Evolutionary conservation across 1,140 invertebrate genomes (phyloP).

Genomic region (Triops cancriformis): DNA sequence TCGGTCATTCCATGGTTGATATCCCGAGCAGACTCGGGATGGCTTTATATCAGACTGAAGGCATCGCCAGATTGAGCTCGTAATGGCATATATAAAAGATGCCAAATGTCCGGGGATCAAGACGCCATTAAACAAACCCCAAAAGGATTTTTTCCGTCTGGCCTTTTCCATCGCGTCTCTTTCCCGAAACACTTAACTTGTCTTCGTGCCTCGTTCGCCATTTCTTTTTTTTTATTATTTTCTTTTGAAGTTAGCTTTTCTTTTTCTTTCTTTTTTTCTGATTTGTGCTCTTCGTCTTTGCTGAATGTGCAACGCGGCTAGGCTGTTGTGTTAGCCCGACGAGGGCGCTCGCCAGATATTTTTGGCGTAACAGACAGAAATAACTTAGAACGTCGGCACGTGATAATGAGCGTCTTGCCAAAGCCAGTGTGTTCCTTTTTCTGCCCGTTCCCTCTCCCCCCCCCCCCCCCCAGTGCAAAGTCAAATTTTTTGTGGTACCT

Average conservation of each 20-base stretch:
- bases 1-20: constrained; percentile 5
- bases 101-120: constrained; percentile 12
- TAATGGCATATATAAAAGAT: constrained; percentile 14
- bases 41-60: constrained; percentile 13
- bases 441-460: constrained; percentile 22
- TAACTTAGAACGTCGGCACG: constrained; percentile 12
- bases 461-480: constrained; percentile 8
- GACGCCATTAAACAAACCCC: constrained; percentile 12
- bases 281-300: neutral
- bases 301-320: neutral
- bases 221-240: neutral
- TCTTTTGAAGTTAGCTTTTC: neutral
- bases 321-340: neutral
- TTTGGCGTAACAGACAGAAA: constrained; percentile 13
- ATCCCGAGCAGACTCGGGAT: constrained; percentile 3
- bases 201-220: neutral
- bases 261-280: neutral
- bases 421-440: constrained; percentile 22
- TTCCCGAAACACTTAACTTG: constrained; percentile 11
- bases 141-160: constrained; percentile 10
- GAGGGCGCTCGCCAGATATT: neutral
- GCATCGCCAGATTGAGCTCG: constrained; percentile 8
- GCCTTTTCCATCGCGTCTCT: constrained; percentile 4
- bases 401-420: neutral
- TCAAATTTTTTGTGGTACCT: neutral